These are phyloP conservation scores for Harlomillsia oculata DNA, from an alignment of 1,140 invertebrate genomes.

Conservation along the genomic window DNA sequence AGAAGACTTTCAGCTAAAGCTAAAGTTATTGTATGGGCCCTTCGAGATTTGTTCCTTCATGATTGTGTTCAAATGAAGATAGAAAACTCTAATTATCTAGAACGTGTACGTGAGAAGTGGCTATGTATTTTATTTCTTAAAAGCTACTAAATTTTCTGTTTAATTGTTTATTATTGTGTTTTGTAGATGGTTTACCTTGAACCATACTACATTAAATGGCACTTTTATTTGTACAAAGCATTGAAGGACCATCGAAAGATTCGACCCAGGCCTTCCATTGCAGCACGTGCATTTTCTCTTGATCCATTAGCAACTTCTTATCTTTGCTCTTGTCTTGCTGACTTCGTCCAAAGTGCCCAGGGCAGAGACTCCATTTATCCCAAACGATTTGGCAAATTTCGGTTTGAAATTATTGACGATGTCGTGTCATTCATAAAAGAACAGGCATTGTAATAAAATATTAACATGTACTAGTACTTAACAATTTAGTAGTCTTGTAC, in stretches of 20 bases:
- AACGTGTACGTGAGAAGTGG: background rate
- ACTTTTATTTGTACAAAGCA: conserved; percentile 17
- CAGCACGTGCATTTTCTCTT: background rate
- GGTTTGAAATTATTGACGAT: background rate
- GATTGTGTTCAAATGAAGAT: conserved; percentile 1
- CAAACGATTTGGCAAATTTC: background rate
- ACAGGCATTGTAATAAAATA: too few species aligned
- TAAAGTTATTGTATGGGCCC: conserved; percentile 7
- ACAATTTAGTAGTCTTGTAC: too few species aligned
- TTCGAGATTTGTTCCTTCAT: conserved; percentile 2
- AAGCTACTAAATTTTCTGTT: background rate
- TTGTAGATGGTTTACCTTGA: conserved; percentile 10
- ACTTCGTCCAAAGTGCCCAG: background rate
- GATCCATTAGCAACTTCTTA: background rate
- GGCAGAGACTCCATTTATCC: background rate
- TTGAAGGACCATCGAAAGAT: conserved; percentile 4
- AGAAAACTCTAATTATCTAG: conserved; percentile 7
- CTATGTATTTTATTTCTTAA: background rate
- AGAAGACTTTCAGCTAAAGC: conserved; percentile 4
- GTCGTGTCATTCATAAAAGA: too few species aligned
- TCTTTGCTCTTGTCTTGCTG: background rate
- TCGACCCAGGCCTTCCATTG: background rate
- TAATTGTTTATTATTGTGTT: background rate
- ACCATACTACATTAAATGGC: conserved; percentile 6
- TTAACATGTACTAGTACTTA: too few species aligned